Evolutionary conservation across 2,797 vertebrate genomes (phyloP).

Genomic region (Labroides dimidiatus): DNA sequence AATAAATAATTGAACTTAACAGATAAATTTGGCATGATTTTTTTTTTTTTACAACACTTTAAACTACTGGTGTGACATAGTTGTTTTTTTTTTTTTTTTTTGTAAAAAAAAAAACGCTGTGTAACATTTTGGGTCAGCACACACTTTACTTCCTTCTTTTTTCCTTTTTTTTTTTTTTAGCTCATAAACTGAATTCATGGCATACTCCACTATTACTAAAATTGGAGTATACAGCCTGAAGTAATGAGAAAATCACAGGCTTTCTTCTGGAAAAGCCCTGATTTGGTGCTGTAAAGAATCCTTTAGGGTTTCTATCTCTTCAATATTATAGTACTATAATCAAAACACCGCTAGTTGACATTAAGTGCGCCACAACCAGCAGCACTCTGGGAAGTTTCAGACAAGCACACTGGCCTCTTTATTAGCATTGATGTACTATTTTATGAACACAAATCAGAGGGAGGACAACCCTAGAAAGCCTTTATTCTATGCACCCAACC

Average conservation of each 20-base stretch:
- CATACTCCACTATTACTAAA: constrained; percentile 44
- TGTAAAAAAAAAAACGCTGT: not conserved
- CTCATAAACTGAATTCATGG: constrained; percentile 30
- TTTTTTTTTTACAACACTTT: not conserved
- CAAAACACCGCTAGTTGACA: constrained; percentile 35
- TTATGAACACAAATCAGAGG: constrained; percentile 47
- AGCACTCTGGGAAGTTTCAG: constrained; percentile 37
- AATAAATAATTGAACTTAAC: not conserved
- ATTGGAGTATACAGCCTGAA: constrained; percentile 30
- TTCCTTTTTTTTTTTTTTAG: not conserved
- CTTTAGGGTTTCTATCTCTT: constrained; percentile 34
- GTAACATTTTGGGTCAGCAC: not conserved
- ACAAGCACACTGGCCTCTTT: constrained; percentile 24
- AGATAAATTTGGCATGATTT: not conserved
- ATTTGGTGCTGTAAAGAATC: constrained; percentile 35
- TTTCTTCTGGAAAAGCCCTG: constrained; percentile 31
- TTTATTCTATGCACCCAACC: constrained; percentile 44
- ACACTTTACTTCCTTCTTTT: not conserved
- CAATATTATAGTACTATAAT: constrained; percentile 26
- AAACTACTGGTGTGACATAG: not conserved
- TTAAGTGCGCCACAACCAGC: constrained; percentile 33
- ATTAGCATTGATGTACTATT: constrained; percentile 34
- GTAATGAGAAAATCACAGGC: constrained; percentile 51
- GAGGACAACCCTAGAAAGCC: constrained; percentile 17
- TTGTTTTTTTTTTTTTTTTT: not conserved